Evolutionary conservation across 2,888 invertebrate genomes (phyloP).

Genomic region (Latrodectus elegans): DNA sequence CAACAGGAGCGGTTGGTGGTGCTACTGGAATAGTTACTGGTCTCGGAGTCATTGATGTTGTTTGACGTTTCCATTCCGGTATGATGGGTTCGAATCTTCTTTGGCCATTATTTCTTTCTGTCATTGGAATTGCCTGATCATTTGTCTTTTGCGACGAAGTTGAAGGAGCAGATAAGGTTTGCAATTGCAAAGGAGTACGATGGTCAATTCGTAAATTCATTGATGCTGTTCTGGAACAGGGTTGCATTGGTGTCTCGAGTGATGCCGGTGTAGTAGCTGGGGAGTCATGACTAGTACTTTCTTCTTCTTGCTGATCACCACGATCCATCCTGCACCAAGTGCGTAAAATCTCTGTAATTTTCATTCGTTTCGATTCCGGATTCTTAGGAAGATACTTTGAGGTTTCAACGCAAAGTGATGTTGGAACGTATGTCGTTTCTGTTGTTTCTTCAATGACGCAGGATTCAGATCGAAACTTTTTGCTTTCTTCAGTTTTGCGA

Average conservation of each 20-base stretch:
- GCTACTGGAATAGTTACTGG: slow-evolving; percentile 33
- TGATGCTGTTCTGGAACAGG: slow-evolving; percentile 77
- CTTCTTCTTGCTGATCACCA: slow-evolving; percentile 81
- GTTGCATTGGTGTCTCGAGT: slow-evolving; percentile 89
- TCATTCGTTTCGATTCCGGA: slow-evolving; percentile 48
- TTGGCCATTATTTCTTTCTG: slow-evolving; percentile 62
- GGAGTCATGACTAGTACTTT: slow-evolving; percentile 74
- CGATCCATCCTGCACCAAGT: slow-evolving; percentile 80
- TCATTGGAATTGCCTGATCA: slow-evolving; percentile 69
- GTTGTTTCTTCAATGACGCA: slow-evolving; percentile 53
- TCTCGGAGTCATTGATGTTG: slow-evolving; percentile 30
- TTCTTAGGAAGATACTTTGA: slow-evolving; percentile 59
- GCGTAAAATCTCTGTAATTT: slow-evolving; percentile 59
- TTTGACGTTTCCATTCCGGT: slow-evolving; percentile 47
- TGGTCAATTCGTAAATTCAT: slow-evolving; percentile 63
- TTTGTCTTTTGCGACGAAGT: slow-evolving; percentile 61
- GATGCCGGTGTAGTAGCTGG: slow-evolving; percentile 80
- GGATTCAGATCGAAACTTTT: slow-evolving; percentile 43
- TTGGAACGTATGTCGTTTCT: slow-evolving; percentile 82
- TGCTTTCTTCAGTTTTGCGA: slow-evolving; percentile 41
- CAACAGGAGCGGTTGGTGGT: slow-evolving; percentile 17
- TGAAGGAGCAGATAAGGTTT: slow-evolving; percentile 71
- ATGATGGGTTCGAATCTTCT: slow-evolving; percentile 32
- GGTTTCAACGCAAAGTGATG: slow-evolving; percentile 73
- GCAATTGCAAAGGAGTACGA: slow-evolving; percentile 71